A percentile compares a stretch with the other conserved stretches of the same genome.
Evolutionary conservation across 2,888 invertebrate genomes (phyloP).

Genomic region (Masnerella sp.): DNA sequence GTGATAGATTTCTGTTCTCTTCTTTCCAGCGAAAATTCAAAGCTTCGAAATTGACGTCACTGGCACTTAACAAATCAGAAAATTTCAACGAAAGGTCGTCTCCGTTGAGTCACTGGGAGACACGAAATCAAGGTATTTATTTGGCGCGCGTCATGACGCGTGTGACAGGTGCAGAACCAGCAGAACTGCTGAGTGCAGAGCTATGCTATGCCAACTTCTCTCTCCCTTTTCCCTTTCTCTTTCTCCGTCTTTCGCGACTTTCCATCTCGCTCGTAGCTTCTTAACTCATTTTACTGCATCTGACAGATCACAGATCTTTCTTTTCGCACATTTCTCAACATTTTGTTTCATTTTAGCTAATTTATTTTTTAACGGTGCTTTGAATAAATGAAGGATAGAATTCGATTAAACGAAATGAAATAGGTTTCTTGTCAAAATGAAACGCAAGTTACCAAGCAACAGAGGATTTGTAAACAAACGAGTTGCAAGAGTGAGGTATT

Average conservation of each 20-base stretch:
- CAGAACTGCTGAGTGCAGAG: no score
- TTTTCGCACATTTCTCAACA: no score
- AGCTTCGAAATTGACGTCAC: neutral
- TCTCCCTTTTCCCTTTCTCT: conserved; percentile 9
- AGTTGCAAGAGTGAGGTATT: no score
- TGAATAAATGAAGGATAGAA: no score
- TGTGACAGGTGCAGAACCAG: conserved; percentile 41
- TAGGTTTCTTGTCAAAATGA: no score
- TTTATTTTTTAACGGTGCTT: neutral
- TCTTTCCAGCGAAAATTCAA: neutral
- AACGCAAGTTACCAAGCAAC: no score
- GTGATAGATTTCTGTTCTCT: conserved; percentile 2
- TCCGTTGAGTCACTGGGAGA: neutral
- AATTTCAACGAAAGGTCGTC: neutral
- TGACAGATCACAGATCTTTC: neutral
- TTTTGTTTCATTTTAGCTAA: neutral
- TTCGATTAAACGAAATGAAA: no score
- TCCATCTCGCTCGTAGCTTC: neutral
- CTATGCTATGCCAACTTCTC: conserved; percentile 15
- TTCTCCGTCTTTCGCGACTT: conserved; percentile 6
- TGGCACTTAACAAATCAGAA: neutral
- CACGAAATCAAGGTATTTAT: conserved; percentile 3
- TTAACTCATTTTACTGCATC: neutral
- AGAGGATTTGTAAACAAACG: no score
- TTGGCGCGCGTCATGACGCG: conserved; percentile 50